A percentile compares a stretch with the other conserved stretches of the same genome.
phyloP scores from a whole-genome alignment of 2,113 vertebrate genomes.

The Dipodomys spectabilis region DNA sequence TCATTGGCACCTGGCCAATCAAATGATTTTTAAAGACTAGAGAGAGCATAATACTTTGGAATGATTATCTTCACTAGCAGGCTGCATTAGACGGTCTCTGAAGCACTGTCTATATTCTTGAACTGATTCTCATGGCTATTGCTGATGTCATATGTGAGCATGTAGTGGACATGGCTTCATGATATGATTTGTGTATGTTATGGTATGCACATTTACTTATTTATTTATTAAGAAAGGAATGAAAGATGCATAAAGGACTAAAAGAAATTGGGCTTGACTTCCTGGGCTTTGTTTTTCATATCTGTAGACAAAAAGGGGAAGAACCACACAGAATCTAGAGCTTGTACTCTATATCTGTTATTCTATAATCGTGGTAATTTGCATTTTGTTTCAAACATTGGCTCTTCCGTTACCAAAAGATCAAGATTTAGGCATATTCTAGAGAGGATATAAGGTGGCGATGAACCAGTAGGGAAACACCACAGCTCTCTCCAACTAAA shows the following conservation, averaged over 20 bases:
- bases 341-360: not conserved
- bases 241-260: not conserved
- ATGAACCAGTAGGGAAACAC: too few species aligned
- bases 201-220: not conserved
- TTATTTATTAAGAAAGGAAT: not conserved
- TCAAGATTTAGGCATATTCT: not conserved
- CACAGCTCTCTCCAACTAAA: too few species aligned
- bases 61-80: rapidly evolving
- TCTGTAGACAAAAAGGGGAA: not conserved
- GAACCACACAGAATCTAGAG: not conserved
- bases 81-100: not conserved
- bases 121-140: too few species aligned
- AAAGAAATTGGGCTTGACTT: not conserved
- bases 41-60: not conserved
- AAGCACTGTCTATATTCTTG: not conserved
- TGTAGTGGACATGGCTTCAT: rapidly evolving
- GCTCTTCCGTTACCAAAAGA: not conserved
- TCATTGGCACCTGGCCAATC: not conserved
- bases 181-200: too few species aligned
- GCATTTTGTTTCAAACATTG: not conserved
- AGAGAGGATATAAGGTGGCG: too few species aligned
- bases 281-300: not conserved
- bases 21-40: not conserved
- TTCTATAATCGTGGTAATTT: not conserved
- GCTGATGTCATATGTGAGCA: too few species aligned